Conservation (phyloP, 2,797 vertebrate genomes). For the Zalophus californianus region DNA sequence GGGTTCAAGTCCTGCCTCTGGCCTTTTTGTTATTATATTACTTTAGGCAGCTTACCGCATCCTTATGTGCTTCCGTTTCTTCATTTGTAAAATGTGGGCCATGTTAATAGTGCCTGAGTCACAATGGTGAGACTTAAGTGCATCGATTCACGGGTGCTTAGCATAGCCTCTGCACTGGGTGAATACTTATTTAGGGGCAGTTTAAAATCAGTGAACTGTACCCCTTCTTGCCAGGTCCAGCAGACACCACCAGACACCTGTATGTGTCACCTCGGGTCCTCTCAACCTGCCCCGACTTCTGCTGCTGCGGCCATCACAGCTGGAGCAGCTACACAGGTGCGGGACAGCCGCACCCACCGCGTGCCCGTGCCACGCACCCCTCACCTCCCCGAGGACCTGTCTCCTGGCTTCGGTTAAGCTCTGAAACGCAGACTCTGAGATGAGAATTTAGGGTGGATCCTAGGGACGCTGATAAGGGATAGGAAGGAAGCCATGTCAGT, state of each 20-base stretch:
- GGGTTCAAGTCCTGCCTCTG: neutral
- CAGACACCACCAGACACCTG: neutral
- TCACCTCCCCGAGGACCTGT: neutral
- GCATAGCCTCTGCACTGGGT: rapidly evolving
- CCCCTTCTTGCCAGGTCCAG: neutral
- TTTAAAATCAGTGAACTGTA: neutral
- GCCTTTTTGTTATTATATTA: neutral
- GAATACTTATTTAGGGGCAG: neutral
- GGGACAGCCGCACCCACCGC: rapidly evolving
- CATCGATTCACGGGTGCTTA: neutral
- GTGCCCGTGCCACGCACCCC: rapidly evolving
- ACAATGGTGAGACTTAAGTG: neutral
- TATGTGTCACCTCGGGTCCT: rapidly evolving
- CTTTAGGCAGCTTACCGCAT: neutral
- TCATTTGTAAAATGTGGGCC: neutral
- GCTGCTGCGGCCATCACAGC: too few species aligned
- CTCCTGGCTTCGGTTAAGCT: neutral
- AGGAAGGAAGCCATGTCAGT: neutral
- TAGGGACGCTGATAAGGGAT: neutral
- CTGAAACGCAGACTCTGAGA: neutral
- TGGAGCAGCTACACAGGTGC: neutral
- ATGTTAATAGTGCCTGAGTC: neutral
- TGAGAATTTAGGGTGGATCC: neutral
- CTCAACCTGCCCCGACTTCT: neutral
- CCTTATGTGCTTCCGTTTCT: neutral